These are phyloP conservation scores for Ichneumoninae sp. DNA, from an alignment of 2,888 invertebrate species.

Conservation along the genomic window DNA sequence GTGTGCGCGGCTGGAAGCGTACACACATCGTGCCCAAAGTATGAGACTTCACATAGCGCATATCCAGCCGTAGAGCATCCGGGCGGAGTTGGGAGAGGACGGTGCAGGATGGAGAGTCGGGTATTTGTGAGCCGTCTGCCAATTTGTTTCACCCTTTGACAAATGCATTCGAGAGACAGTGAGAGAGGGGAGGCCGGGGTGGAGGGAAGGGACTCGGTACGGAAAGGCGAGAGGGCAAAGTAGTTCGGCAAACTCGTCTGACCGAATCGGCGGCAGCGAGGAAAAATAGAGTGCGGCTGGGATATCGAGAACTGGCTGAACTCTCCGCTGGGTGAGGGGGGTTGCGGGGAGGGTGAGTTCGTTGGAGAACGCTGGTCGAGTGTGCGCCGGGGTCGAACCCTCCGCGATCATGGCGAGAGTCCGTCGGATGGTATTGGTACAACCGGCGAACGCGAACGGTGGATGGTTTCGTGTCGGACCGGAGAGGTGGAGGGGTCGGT, in stretches of 20 bases:
- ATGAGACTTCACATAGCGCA: background rate
- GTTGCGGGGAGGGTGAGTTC: conserved; percentile 32
- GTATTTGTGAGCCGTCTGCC: conserved; percentile 82
- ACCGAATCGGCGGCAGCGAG: conserved; percentile 67
- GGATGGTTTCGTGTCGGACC: background rate
- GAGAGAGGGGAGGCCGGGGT: background rate
- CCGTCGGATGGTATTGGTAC: conserved; percentile 10
- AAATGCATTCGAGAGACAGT: conserved; percentile 78
- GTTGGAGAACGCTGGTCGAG: conserved; percentile 18
- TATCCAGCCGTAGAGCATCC: background rate
- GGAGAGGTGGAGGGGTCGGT: background rate
- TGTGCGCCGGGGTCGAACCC: background rate
- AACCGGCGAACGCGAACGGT: background rate
- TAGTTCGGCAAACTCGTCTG: conserved; percentile 78
- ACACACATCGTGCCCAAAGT: background rate
- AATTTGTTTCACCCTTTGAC: conserved; percentile 82
- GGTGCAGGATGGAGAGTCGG: conserved; percentile 26
- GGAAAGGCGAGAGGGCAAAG: conserved; percentile 63
- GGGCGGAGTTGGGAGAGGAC: background rate
- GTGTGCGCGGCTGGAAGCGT: background rate
- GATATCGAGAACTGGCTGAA: conserved; percentile 48
- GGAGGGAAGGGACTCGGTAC: background rate
- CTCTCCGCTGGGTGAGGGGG: conserved; percentile 23
- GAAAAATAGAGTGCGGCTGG: conserved; percentile 59
- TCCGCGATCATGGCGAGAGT: background rate